Evolutionary conservation across 2,888 invertebrate genomes (phyloP).

Genomic region (Anorthoa munda): DNA sequence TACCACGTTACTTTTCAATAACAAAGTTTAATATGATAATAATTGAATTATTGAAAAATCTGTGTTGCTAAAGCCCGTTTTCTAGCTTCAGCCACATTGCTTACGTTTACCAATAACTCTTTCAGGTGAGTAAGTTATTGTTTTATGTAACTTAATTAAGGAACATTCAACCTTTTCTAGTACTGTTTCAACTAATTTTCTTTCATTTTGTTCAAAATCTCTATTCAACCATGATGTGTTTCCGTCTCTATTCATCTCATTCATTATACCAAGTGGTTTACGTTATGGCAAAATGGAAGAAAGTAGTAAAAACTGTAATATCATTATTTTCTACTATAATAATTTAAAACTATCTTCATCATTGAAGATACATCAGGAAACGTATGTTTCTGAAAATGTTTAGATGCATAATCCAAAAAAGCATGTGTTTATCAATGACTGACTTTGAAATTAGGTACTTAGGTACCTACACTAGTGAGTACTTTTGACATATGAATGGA

Average conservation of each 20-base stretch:
- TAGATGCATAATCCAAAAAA: background rate
- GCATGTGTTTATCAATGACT: no score
- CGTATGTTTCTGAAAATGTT: background rate
- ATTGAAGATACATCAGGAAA: background rate
- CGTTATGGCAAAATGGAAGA: background rate
- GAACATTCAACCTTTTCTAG: conserved; percentile 29
- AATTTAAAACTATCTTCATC: background rate
- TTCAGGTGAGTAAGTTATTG: no score
- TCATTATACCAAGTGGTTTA: background rate
- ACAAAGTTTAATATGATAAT: no score
- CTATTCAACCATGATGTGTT: background rate
- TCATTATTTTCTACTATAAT: background rate
- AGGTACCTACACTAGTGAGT: no score
- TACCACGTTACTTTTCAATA: no score
- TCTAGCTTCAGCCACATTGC: no score
- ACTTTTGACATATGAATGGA: background rate
- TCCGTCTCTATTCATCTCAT: background rate
- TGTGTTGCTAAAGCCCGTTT: no score
- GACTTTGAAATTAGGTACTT: background rate
- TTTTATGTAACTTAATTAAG: background rate
- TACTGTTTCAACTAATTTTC: background rate
- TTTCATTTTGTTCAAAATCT: background rate
- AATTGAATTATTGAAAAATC: no score
- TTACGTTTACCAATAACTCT: no score
- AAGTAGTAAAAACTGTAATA: background rate